phyloP scores from a whole-genome alignment of 2,113 vertebrate genomes.

The Himantopus leucocephalus region DNA sequence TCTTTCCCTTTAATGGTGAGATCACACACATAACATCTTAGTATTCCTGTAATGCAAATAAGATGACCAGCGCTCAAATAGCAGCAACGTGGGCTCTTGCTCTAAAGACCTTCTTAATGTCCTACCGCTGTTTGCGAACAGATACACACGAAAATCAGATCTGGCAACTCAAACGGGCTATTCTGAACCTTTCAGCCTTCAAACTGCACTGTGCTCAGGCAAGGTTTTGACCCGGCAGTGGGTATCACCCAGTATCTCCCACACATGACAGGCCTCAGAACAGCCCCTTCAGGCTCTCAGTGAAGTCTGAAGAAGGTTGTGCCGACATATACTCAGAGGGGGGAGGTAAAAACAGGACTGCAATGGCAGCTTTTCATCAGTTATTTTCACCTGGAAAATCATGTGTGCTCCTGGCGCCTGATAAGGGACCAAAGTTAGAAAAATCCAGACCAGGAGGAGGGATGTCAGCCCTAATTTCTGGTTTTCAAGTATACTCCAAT shows the following conservation, averaged over 20 bases:
- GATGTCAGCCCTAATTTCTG: fast-evolving
- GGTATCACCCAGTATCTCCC: not conserved
- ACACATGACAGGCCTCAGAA: not conserved
- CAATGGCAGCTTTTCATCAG: not conserved
- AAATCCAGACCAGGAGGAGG: not conserved
- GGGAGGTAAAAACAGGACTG: not conserved
- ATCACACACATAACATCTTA: not conserved
- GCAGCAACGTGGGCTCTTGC: not conserved
- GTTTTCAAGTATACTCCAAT: not conserved
- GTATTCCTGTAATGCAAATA: not conserved
- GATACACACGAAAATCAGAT: not conserved
- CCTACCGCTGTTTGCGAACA: not conserved
- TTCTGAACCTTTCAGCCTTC: not conserved
- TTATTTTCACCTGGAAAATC: not conserved
- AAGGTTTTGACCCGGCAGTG: not conserved
- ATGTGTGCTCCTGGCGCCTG: not conserved
- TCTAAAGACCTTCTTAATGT: not conserved
- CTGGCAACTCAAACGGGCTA: not conserved
- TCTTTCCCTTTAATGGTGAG: not conserved
- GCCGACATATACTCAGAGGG: not conserved
- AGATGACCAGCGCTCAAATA: not conserved
- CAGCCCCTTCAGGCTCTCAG: not conserved
- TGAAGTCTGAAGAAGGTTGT: not conserved
- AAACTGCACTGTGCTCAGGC: not conserved
- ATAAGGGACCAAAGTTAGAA: not conserved